A percentile compares a stretch with the other conserved stretches of the same genome.
phyloP scores from a whole-genome alignment of 1,140 invertebrate genomes.

The Camponotus floridanus region DNA sequence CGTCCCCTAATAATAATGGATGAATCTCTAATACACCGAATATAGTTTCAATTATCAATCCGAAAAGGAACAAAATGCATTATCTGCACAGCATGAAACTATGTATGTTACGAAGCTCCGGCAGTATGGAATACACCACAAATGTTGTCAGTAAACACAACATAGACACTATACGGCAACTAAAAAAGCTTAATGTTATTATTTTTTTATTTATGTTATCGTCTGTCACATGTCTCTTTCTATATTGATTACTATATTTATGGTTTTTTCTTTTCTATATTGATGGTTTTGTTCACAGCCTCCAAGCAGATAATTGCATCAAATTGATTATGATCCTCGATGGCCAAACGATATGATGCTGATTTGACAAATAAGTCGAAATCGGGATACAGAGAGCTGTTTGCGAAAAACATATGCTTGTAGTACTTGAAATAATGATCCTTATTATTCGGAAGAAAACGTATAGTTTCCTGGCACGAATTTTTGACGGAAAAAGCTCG shows the following conservation, averaged over 20 bases:
- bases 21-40: too few relatives aligned
- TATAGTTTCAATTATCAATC: conserved; percentile 79
- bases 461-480: conserved; percentile 59
- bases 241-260: too few relatives aligned
- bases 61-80: conserved; percentile 82
- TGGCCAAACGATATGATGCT: conserved; percentile 67
- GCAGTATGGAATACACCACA: conserved; percentile 85
- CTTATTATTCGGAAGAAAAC: conserved; percentile 84
- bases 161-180: conserved; percentile 84
- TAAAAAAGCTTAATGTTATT: conserved; percentile 41
- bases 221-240: too few relatives aligned
- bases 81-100: conserved; percentile 86
- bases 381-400: conserved; percentile 86
- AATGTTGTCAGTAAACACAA: conserved; percentile 87
- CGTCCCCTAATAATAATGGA: too few relatives aligned
- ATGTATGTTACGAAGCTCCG: conserved; percentile 85
- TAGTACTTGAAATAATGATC: conserved; percentile 79
- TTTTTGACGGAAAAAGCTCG: conserved; percentile 33
- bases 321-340: conserved; percentile 20
- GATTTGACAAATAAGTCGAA: conserved; percentile 32
- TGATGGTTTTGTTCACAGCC: too few relatives aligned
- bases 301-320: conserved; percentile 63
- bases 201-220: conserved; percentile 15
- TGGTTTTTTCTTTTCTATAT: too few relatives aligned
- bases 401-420: conserved; percentile 85